Evolutionary conservation across 1,140 invertebrate species (phyloP).

Genomic region (Antheraea pernyi): DNA sequence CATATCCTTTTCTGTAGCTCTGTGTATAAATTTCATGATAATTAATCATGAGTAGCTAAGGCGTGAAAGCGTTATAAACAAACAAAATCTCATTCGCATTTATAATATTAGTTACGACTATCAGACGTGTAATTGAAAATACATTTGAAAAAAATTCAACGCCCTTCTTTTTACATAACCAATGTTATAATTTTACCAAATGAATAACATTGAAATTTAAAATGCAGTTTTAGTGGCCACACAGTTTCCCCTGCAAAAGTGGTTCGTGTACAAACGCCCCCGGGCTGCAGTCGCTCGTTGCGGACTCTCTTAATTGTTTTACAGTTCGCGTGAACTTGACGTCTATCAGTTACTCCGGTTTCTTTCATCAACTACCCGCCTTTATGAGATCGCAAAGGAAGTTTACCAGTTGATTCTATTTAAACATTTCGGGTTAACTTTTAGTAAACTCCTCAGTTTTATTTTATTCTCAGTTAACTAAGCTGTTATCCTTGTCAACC

Average conservation of each 20-base stretch:
- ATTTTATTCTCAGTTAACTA: too few relatives aligned
- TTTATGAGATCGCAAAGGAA: background rate
- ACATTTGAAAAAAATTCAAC: too few relatives aligned
- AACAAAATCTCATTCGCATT: too few relatives aligned
- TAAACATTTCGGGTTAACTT: background rate
- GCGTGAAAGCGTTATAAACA: too few relatives aligned
- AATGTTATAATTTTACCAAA: background rate
- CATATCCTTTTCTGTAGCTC: too few relatives aligned
- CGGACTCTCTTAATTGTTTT: conserved; percentile 4
- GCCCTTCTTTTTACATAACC: too few relatives aligned
- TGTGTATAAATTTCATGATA: too few relatives aligned
- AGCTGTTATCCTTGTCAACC: too few relatives aligned
- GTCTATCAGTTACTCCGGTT: background rate
- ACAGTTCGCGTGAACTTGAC: conserved; percentile 2
- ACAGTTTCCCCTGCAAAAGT: background rate
- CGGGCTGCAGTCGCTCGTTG: conserved; percentile 2
- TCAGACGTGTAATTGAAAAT: too few relatives aligned
- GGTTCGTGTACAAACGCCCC: background rate
- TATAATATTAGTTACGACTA: too few relatives aligned
- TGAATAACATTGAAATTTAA: background rate
- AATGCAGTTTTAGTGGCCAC: background rate
- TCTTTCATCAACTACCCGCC: background rate
- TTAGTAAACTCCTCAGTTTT: too few relatives aligned
- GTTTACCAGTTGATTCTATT: background rate
- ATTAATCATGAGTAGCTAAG: too few relatives aligned